Conservation (phyloP, 2,797 vertebrate genomes). For the Gallinago nigripennis region DNA sequence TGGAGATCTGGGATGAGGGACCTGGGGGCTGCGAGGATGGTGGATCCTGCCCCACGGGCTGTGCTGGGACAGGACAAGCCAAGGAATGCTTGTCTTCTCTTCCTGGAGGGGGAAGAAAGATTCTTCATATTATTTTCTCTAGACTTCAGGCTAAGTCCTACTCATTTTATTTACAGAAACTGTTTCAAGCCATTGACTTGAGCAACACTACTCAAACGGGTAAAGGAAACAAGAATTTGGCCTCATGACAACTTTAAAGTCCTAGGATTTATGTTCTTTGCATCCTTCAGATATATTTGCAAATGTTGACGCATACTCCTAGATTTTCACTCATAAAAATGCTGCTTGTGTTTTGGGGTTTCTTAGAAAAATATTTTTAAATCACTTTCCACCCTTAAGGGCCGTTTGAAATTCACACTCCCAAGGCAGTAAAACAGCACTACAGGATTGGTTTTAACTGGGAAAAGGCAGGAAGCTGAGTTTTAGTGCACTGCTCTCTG, state of each 20-base stretch:
- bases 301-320: slow-evolving; percentile 50
- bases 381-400: slow-evolving; percentile 60
- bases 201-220: not conserved
- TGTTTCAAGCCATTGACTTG: slow-evolving; percentile 16
- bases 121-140: slow-evolving; percentile 30
- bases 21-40: rapidly evolving
- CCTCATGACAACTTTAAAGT: slow-evolving; percentile 46
- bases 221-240: slow-evolving; percentile 50
- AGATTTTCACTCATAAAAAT: slow-evolving; percentile 54
- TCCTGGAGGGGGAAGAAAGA: not conserved
- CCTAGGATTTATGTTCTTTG: slow-evolving; percentile 50
- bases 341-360: slow-evolving; percentile 63
- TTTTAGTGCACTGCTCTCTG: not conserved
- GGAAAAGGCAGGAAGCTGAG: slow-evolving; percentile 33
- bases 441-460: not conserved
- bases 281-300: slow-evolving; percentile 42
- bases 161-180: slow-evolving; percentile 48
- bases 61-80: not conserved
- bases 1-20: not conserved
- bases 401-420: slow-evolving; percentile 47
- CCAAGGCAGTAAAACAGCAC: slow-evolving; percentile 39
- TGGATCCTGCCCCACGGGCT: not conserved
- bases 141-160: slow-evolving; percentile 23
- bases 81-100: slow-evolving; percentile 45
- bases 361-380: slow-evolving; percentile 65